Conservation (phyloP, 23 tunicate genomes). For the Halocynthia aurantium region DNA sequence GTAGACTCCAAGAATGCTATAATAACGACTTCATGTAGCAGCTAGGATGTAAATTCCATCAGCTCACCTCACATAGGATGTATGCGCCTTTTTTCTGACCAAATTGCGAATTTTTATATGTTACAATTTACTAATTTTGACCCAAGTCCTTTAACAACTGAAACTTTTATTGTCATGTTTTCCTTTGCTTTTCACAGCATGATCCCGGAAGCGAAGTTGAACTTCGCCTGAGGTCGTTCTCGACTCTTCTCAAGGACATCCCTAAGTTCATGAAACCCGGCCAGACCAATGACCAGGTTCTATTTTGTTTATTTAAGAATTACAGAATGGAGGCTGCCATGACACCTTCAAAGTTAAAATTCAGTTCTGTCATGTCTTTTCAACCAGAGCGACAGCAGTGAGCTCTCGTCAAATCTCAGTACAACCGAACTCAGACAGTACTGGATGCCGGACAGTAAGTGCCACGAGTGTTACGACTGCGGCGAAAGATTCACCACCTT, state of each 20-base stretch:
- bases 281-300: too few relatives aligned
- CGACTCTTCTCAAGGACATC: slow-evolving; percentile 49
- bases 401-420: neutral
- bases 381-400: too few relatives aligned
- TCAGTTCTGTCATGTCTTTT: too few relatives aligned
- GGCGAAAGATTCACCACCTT: slow-evolving; percentile 83
- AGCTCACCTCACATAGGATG: too few relatives aligned
- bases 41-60: too few relatives aligned
- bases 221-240: slow-evolving; percentile 38
- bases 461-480: slow-evolving; percentile 95
- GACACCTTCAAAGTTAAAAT: too few relatives aligned
- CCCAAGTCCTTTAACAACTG: too few relatives aligned
- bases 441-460: slow-evolving; percentile 96
- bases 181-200: neutral
- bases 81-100: too few relatives aligned
- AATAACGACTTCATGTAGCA: too few relatives aligned
- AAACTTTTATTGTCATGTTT: neutral
- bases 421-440: slow-evolving; percentile 40
- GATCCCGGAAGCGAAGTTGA: slow-evolving; percentile 65
- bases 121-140: too few relatives aligned
- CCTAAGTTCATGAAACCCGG: slow-evolving; percentile 23
- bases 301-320: neutral
- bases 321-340: neutral
- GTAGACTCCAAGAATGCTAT: too few relatives aligned
- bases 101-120: too few relatives aligned